Percentiles rank a stretch among this genome's conserved stretches.
Conservation (phyloP, 2,113 vertebrate species). For the Corvus moneduloides region DNA sequence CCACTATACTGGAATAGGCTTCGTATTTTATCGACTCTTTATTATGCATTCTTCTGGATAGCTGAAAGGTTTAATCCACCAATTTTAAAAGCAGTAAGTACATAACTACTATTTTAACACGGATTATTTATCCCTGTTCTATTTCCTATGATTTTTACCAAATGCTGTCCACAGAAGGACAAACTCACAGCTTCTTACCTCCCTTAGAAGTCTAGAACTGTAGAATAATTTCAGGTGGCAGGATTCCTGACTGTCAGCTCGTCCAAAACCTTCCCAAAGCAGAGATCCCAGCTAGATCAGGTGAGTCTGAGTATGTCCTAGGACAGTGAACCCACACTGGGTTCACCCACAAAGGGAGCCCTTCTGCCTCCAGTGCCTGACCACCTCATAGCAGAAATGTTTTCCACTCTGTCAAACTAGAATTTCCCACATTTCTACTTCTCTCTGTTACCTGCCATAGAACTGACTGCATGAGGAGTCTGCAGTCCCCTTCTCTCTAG, state of each 20-base stretch:
- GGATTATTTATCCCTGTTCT: background rate
- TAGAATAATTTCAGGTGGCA: background rate
- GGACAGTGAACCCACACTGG: background rate
- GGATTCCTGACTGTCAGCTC: background rate
- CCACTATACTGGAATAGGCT: background rate
- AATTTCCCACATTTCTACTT: background rate
- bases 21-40: background rate
- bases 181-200: background rate
- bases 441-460: background rate
- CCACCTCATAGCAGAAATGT: background rate
- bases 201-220: background rate
- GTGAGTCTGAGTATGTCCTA: background rate
- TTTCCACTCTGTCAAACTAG: background rate
- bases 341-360: background rate
- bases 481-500: background rate
- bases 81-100: background rate
- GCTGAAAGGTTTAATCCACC: background rate
- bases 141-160: background rate
- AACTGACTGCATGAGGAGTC: background rate
- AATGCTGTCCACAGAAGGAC: background rate
- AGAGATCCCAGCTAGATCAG: background rate
- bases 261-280: background rate
- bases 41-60: background rate
- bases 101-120: background rate
- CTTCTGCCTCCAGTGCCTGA: background rate